Base-by-base conservation (phyloP, 2,888 invertebrate species). In the Antitype chi region DNA sequence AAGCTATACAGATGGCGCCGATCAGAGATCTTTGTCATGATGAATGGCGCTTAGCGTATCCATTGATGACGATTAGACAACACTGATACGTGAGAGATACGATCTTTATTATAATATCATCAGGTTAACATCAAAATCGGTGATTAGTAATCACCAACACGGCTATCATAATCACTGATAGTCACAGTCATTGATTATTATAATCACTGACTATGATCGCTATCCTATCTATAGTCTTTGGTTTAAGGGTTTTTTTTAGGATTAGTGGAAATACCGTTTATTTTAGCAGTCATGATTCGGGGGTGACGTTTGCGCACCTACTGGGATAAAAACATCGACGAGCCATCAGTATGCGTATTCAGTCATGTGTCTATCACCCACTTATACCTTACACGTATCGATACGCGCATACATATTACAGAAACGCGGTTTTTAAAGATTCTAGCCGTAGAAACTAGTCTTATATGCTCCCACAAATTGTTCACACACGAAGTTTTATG, bases 11-110 rank as follows among this genome's bases (percentile, higher is more conserved):
- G 67, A 85, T 81, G 72, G 78, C 74, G 78, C 62, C 77, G 77
- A 81, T 73, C 71, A 49, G 32, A 70, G 70, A 80, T 81, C 38
- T n/a, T 77, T 63, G 74, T 82, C 77, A 63, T 82, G 66, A 85
- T 60, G 57, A 70, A 77, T 77, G 74, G 66, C 66, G 74, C 62
- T 47, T 59, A 57, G 69, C 82, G 74, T 70, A 70, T 66, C 72
- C 63, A 72, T 74, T 82, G 85, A 84, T 74, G 76, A 70, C 53
- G 82, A 81, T 85, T 76, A 76, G n/a, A 85, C 71, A 77, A 64
- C 47, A n/a, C 20, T 47, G 77, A 75, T 84, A 38, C 43, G 71
- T 62, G n/a, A 55, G 11, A 53, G 83, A 81, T 84, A 80, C 15
- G 28, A 77, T 82, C 82, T 77, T 74, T 67, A 77, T 55, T 77